Evolutionary conservation across 2,888 invertebrate species (phyloP), one percentile per base, ranked within the genome.

Genomic region (Lacanobia wlatinum): DNA sequence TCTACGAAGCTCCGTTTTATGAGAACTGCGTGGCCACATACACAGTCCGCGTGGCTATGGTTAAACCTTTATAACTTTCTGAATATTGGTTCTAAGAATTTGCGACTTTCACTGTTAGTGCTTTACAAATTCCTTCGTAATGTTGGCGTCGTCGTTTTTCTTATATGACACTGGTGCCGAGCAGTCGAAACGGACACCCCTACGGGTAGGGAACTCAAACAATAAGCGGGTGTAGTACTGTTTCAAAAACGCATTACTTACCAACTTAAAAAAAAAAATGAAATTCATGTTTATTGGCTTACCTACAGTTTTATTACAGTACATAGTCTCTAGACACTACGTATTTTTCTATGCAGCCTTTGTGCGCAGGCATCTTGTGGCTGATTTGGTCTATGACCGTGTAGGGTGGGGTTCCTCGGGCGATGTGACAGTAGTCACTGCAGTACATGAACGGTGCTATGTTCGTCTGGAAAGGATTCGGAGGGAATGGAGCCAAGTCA

Each of bases 391-490:
- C 95, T 4, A 96, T 91, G 1, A 94, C 95, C 0, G 86, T 91
- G 53, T 88, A 93, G 0, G 95, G 95, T 0, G 93, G 91, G 0
- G 95, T 95, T 23, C 96, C 95, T 78, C 93, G 93, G 0, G 92
- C 88, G 14, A 95, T 90, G 65, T 95, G 96, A 67, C 96, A 96
- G 58, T 96, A 96, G 76, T 96, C 96, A 68, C 94, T 94, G 83
- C 96, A 96, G 86, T 96, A 96, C 96, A 96, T 96, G 80, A 95
- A 95, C 0, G 96, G 96, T 0, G 95, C 94, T 1, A 94, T 93
- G 84, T 94, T 94, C 1, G 95, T 95, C 86, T 96, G 96, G 84
- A 87, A 95, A 0, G 95, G 95, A 76, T 95, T 96, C 0, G 96
- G 96, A 0, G 93, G 92, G 86, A 90, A 94, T 0, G 95, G 95